phyloP scores from a whole-genome alignment of 2,888 invertebrate genomes.

The Periphyllus acericola region DNA sequence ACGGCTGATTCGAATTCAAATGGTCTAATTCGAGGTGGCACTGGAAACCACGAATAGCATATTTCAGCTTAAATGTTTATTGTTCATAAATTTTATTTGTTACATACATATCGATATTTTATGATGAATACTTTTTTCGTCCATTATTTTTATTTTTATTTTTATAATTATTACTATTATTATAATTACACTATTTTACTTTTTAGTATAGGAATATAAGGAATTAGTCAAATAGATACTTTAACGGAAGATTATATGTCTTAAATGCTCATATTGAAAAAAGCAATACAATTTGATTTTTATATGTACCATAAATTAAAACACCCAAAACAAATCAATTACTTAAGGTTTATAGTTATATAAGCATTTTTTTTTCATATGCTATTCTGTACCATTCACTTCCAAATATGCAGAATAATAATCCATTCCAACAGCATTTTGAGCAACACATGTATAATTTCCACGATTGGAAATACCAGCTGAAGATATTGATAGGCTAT shows the following conservation, averaged over 20 bases:
- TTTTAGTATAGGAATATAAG: constrained; percentile 8
- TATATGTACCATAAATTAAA: background rate
- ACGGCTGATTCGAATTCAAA: constrained; percentile 71
- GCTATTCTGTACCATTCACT: constrained; percentile 50
- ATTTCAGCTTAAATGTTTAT: background rate
- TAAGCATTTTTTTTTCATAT: background rate
- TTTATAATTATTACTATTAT: too few relatives aligned
- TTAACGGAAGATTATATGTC: background rate
- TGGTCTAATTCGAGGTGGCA: constrained; percentile 77
- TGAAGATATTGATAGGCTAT: constrained; percentile 65
- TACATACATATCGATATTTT: background rate
- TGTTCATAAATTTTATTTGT: background rate
- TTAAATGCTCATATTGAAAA: background rate
- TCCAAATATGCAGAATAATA: constrained; percentile 72
- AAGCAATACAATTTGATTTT: background rate
- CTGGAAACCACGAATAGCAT: constrained; percentile 67
- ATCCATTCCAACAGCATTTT: constrained; percentile 74
- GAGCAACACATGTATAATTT: constrained; percentile 67
- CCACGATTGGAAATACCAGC: constrained; percentile 66
- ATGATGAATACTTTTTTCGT: background rate
- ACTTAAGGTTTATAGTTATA: constrained; percentile 10
- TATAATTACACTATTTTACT: too few relatives aligned
- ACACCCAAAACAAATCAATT: background rate
- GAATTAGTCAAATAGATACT: background rate
- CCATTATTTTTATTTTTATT: background rate